Evolutionary conservation across 30 jellyfish, hydroid and myxozoan species (phyloP).

Genomic region (Aurelia sp.): DNA sequence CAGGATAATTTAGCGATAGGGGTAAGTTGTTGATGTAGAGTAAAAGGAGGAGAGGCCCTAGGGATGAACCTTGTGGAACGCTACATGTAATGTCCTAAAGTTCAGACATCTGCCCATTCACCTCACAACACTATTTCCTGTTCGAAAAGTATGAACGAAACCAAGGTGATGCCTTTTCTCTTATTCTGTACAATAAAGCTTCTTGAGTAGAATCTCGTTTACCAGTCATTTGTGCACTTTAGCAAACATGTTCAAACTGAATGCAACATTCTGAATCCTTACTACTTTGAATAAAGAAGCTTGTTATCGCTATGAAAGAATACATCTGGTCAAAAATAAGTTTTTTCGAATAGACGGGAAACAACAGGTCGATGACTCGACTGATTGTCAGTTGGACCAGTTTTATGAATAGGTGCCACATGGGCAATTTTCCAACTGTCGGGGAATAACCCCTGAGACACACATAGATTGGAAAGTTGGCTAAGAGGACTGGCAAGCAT

Average conservation of each 20-base stretch:
- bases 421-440: no score
- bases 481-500: conserved; percentile 1
- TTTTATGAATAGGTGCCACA: conserved; percentile 1
- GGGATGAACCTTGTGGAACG: conserved; percentile 45
- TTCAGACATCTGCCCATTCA: conserved; percentile 4
- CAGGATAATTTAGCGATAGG: background rate
- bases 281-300: conserved; percentile 32
- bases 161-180: conserved; percentile 29
- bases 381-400: conserved; percentile 33
- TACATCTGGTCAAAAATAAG: conserved; percentile 26
- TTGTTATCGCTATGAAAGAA: conserved; percentile 15
- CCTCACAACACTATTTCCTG: conserved; percentile 24
- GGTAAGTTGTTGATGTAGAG: conserved; percentile 32
- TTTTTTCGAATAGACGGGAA: conserved; percentile 25
- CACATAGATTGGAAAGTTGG: conserved; percentile 17
- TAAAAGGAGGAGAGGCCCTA: conserved; percentile 50
- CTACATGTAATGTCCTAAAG: conserved; percentile 2
- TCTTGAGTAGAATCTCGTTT: conserved; percentile 15
- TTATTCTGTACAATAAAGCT: conserved; percentile 20
- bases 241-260: conserved; percentile 3
- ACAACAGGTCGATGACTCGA: conserved; percentile 46
- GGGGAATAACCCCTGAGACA: conserved; percentile 27
- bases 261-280: conserved; percentile 49
- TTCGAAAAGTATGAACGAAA: conserved; percentile 35
- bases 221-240: conserved; percentile 35